Percentiles rank a stretch among this genome's conserved stretches.
Evolutionary conservation across 2,797 vertebrate genomes (phyloP).

Genomic region (Catamblyrhynchus diadema): DNA sequence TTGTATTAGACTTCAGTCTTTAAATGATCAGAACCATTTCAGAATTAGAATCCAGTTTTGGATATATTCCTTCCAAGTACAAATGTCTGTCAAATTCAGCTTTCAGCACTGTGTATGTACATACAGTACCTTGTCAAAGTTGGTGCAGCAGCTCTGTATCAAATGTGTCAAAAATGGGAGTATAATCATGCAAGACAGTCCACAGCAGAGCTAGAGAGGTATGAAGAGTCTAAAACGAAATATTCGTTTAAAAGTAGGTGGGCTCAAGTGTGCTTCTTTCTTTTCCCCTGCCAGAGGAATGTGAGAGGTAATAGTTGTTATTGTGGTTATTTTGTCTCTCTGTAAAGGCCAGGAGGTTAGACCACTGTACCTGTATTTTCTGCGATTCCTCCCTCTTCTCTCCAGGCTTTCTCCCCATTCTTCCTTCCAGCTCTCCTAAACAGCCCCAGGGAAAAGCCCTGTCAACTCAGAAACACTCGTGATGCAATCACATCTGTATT

Average conservation of each 20-base stretch:
- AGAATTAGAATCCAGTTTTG: neutral
- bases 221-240: neutral
- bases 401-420: conserved; percentile 64
- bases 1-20: neutral
- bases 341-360: conserved; percentile 74
- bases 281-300: neutral
- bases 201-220: neutral
- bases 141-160: neutral
- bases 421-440: conserved; percentile 73
- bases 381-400: conserved; percentile 57
- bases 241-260: neutral
- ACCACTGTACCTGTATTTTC: conserved; percentile 76
- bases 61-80: neutral
- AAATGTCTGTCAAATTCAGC: neutral
- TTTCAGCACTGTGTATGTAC: neutral
- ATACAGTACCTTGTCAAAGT: neutral
- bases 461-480: conserved; percentile 74
- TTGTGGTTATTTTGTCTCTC: conserved; percentile 62
- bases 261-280: neutral
- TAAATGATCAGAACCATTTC: neutral
- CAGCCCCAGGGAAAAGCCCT: conserved; percentile 72
- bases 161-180: neutral
- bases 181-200: neutral
- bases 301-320: neutral
- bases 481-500: conserved; percentile 59